These are phyloP conservation scores for Mythimna vitellina DNA, from an alignment of 2,888 invertebrate species.

Conservation along the genomic window DNA sequence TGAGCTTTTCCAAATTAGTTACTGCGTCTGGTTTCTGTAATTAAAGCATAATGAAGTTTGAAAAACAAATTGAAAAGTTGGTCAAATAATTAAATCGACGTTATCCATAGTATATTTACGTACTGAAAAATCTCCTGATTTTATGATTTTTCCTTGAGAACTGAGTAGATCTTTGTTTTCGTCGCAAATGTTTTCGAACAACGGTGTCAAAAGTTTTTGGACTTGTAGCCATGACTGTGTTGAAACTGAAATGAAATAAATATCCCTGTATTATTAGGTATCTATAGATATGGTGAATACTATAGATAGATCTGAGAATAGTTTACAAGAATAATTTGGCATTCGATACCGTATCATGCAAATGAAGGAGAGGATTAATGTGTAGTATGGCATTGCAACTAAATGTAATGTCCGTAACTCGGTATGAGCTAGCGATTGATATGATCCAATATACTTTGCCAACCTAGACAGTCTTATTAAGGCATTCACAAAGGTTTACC, in stretches of 20 bases:
- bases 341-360: conserved; percentile 31
- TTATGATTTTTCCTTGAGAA: conserved; percentile 77
- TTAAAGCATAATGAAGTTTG: conserved; percentile 28
- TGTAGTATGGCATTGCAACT: conserved; percentile 34
- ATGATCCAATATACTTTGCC: conserved; percentile 32
- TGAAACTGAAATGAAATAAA: conserved; percentile 70
- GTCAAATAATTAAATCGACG: neutral
- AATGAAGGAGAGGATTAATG: conserved; percentile 27
- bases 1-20: conserved; percentile 74
- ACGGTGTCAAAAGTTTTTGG: conserved; percentile 80
- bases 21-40: conserved; percentile 80
- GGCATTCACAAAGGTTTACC: neutral
- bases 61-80: neutral
- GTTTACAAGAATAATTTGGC: conserved; percentile 35
- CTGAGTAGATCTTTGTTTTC: conserved; percentile 75
- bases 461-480: conserved; percentile 1
- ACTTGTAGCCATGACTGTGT: conserved; percentile 77
- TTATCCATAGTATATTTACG: conserved; percentile 13
- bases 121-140: conserved; percentile 80
- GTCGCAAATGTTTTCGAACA: conserved; percentile 87
- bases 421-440: conserved; percentile 37
- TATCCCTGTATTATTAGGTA: neutral
- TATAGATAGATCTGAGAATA: conserved; percentile 16
- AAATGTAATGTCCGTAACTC: conserved; percentile 40
- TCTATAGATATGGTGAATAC: neutral